Conservation (phyloP, 2,113 vertebrate genomes). For the Xiphophorus hellerii region DNA sequence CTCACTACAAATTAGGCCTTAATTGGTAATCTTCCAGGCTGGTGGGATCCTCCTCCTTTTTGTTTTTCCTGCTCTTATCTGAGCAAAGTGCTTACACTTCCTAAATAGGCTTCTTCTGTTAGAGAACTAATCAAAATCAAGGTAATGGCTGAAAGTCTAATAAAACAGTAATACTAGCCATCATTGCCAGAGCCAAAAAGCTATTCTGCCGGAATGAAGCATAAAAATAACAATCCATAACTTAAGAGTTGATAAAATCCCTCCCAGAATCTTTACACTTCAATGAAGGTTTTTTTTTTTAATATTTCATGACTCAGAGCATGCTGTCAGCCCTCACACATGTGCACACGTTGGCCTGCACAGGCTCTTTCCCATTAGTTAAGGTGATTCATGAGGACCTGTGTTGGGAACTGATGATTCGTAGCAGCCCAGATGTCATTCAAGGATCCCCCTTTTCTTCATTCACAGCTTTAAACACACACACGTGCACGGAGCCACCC, state of each 20-base stretch:
- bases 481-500: neutral
- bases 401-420: conserved; percentile 53
- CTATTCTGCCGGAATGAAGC: neutral
- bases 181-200: neutral
- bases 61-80: neutral
- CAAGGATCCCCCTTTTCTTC: conserved; percentile 39
- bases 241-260: neutral
- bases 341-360: neutral
- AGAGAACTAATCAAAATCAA: conserved; percentile 30
- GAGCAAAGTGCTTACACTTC: conserved; percentile 19
- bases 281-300: neutral
- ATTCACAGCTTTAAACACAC: conserved; percentile 33
- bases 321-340: neutral
- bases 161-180: neutral
- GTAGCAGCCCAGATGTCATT: conserved; percentile 46
- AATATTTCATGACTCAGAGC: neutral
- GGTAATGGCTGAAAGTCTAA: neutral
- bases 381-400: conserved; percentile 58
- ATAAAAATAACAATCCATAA: too few relatives aligned
- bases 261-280: conserved; percentile 21
- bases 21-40: conserved; percentile 46
- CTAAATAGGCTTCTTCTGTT: conserved; percentile 12
- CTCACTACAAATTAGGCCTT: conserved; percentile 40
- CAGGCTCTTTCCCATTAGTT: conserved; percentile 39
- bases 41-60: conserved; percentile 10